Percentiles rank a stretch among this genome's conserved stretches.
These are phyloP conservation scores for Apamea monoglypha DNA, from an alignment of 2,888 invertebrate genomes.

Conservation along the genomic window DNA sequence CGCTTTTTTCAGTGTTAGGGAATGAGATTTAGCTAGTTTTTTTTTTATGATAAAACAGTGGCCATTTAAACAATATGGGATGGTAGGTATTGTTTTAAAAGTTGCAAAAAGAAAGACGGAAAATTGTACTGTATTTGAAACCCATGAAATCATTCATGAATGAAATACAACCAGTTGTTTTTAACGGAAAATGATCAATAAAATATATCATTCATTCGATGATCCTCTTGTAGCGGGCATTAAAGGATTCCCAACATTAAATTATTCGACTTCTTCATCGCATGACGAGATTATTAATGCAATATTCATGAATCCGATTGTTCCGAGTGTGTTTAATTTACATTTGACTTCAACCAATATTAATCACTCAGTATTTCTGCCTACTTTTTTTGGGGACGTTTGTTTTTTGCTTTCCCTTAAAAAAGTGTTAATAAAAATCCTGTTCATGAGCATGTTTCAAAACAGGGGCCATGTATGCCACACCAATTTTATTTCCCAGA, in stretches of 20 bases:
- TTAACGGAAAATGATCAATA: constrained; percentile 45
- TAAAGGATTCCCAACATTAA: constrained; percentile 48
- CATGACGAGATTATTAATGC: constrained; percentile 56
- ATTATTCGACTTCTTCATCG: constrained; percentile 41
- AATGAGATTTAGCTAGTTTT: neutral
- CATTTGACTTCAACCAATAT: constrained; percentile 36
- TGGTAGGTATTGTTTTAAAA: neutral
- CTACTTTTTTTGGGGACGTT: neutral
- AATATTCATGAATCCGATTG: constrained; percentile 43
- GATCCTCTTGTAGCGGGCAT: constrained; percentile 51
- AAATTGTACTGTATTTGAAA: neutral
- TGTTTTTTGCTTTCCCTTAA: neutral
- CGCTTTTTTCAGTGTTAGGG: neutral
- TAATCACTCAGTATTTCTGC: constrained; percentile 8
- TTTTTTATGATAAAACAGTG: neutral
- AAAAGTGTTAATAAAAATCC: neutral
- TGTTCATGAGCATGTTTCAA: neutral
- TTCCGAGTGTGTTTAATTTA: constrained; percentile 48
- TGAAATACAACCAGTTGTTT: constrained; percentile 24
- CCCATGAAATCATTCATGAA: constrained; percentile 8
- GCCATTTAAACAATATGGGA: neutral
- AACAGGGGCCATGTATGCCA: neutral
- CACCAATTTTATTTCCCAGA: neutral
- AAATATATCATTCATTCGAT: constrained; percentile 44
- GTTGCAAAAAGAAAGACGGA: neutral